phyloP scores from a whole-genome alignment of 2,113 vertebrate genomes.

The Bubalus kerabau region DNA sequence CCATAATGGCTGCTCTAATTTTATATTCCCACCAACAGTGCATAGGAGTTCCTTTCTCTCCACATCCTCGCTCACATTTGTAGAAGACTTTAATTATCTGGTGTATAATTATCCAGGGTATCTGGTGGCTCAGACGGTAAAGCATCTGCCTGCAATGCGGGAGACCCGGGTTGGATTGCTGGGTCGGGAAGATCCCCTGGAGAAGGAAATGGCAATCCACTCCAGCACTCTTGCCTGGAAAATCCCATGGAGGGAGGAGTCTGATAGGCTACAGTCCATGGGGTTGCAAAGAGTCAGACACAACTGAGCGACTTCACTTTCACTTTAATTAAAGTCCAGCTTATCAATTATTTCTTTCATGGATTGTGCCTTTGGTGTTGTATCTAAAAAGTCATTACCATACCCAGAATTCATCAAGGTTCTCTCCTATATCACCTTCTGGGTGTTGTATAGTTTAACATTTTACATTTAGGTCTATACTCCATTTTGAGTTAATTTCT shows the following conservation, averaged over 20 bases:
- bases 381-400: neutral
- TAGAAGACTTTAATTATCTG: neutral
- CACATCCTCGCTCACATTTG: neutral
- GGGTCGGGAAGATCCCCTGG: too few relatives aligned
- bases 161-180: too few relatives aligned
- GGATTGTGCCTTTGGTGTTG: neutral
- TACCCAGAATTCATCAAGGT: neutral
- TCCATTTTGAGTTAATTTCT: neutral
- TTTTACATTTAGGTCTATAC: neutral
- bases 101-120: too few relatives aligned
- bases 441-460: neutral
- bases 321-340: neutral
- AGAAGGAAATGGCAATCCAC: too few relatives aligned
- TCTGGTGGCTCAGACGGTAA: too few relatives aligned
- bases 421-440: neutral
- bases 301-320: too few relatives aligned
- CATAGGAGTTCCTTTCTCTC: neutral
- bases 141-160: too few relatives aligned
- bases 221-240: too few relatives aligned
- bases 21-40: neutral
- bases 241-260: too few relatives aligned
- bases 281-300: too few relatives aligned
- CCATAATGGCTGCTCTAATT: neutral
- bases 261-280: too few relatives aligned
- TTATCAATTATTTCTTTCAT: neutral